Base-by-base conservation (phyloP, 2,888 invertebrate genomes). In the Melikaiella ostensackeni region DNA sequence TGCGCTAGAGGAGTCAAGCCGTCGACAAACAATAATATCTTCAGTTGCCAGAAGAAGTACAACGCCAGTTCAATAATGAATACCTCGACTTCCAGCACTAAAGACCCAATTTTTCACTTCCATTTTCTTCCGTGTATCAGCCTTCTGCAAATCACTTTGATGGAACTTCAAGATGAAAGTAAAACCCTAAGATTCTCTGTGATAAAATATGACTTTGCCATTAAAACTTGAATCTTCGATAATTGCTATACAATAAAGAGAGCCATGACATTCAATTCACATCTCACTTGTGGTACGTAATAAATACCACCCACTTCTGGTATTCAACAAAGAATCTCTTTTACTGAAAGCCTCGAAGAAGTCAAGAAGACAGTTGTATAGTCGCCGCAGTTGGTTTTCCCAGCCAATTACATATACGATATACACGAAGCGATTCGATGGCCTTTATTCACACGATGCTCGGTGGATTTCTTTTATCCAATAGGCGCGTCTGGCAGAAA, bases 401-500 rank as follows among this genome's bases (percentile, higher is more conserved):
- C 57, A 57, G 57, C 21, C 57, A 57, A 57, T 57, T 57, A 57
- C 57, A 21, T 27, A 21, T 57, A 57, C 33, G 62, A 63, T 63
- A 63, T 35, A 63, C n/a, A 33, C n/a, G 30, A 61, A 61, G 30
- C 33, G 35, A 57, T 57, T 57, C 35, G 35, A 33, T 62, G 4
- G 62, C 19, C n/a, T 63, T 19, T 63, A 63, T 33, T 63, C 33
- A n/a, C 33, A 33, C 62, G 57, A 35, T 7, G 35, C 11, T 33
- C n/a, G 19, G 6, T n/a, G n/a, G 11, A 35, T 33, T 63, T 63
- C 21, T 63, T 33, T 19, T 35, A 2, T 11, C 1, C n/a, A 11
- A 24, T 21, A 57, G 57, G 57, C 16, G 57, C 57, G 57, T 63
- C n/a, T 63, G 11, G n/a, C 35, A 63, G 62, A 35, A 63, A 63